These are phyloP conservation scores for Smutsia temminckii DNA, from an alignment of 2,797 vertebrate genomes.

Conservation along the genomic window DNA sequence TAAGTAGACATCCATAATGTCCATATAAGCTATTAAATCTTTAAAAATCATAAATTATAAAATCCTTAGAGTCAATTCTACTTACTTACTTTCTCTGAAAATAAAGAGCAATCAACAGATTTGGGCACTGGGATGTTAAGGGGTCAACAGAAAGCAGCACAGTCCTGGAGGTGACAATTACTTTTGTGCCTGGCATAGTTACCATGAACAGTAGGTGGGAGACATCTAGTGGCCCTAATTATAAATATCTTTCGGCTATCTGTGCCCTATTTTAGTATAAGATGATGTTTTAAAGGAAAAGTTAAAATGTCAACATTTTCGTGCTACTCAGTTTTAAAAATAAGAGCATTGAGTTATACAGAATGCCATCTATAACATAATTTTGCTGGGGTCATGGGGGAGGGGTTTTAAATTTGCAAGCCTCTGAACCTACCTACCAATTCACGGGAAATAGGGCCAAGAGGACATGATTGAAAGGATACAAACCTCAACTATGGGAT, in stretches of 20 bases:
- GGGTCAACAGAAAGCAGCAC: background rate
- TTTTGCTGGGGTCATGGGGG: background rate
- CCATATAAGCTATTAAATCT: background rate
- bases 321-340: background rate
- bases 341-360: background rate
- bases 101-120: background rate
- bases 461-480: background rate
- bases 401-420: background rate
- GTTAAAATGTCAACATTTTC: background rate
- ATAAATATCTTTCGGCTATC: background rate
- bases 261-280: background rate
- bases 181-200: background rate
- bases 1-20: background rate
- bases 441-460: background rate
- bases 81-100: background rate
- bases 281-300: background rate
- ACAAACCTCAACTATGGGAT: background rate
- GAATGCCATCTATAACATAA: background rate
- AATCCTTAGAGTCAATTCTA: background rate
- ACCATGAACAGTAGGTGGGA: background rate
- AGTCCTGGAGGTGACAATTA: background rate
- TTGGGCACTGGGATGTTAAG: background rate
- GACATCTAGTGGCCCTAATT: conserved; percentile 34
- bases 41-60: background rate
- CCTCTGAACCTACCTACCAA: background rate